Conservation (phyloP, 2,888 invertebrate genomes). For the Pteria penguin region DNA sequence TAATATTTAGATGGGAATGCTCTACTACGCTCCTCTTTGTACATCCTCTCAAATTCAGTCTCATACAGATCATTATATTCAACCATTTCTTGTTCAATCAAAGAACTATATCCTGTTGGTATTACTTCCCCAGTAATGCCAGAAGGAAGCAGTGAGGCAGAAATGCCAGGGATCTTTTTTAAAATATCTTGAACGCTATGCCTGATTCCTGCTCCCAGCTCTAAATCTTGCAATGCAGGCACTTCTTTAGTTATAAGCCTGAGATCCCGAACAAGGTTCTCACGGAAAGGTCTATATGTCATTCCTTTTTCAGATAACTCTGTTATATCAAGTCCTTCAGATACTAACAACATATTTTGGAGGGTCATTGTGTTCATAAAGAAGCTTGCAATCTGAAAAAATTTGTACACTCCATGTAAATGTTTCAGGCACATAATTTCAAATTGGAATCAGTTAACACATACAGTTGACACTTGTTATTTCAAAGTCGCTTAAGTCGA, state of each 20-base stretch:
- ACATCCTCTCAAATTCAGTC: not conserved
- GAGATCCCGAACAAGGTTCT: not conserved
- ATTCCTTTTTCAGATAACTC: not conserved
- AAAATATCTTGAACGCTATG: not conserved
- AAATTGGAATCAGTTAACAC: too few relatives aligned
- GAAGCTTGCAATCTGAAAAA: not conserved
- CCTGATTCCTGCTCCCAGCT: not conserved
- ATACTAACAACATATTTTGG: not conserved
- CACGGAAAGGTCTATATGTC: not conserved
- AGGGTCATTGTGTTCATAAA: not conserved
- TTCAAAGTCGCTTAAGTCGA: too few relatives aligned
- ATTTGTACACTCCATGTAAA: too few relatives aligned
- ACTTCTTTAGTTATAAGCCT: not conserved
- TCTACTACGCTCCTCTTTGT: not conserved
- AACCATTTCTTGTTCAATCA: not conserved
- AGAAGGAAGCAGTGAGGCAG: not conserved
- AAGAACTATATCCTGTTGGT: not conserved
- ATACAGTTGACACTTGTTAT: too few relatives aligned
- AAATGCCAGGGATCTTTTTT: not conserved
- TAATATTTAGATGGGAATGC: conserved; percentile 13
- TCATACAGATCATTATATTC: not conserved
- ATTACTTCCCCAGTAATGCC: not conserved
- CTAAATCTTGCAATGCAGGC: not conserved
- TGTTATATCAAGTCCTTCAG: not conserved
- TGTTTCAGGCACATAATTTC: too few relatives aligned